Base-by-base conservation (phyloP, 2,888 invertebrate species). In the Diarsia rubi region DNA sequence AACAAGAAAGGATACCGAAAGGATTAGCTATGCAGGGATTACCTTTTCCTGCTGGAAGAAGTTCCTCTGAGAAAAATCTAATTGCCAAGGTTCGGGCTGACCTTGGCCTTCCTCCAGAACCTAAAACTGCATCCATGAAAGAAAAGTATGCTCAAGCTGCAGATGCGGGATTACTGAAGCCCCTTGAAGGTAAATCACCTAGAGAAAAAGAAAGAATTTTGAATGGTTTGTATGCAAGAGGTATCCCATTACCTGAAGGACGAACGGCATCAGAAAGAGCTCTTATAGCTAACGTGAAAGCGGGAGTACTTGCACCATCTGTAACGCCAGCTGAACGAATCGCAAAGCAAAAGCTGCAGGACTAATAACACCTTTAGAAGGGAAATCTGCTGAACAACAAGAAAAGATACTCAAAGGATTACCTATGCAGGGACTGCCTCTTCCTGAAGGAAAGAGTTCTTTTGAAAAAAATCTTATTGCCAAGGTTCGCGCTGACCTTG, bases 181-280 rank as follows among this genome's bases (percentile, higher is more conserved):
- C 70, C 2, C 70, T 70, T 16, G 69, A 67, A 37, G 68, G 69
- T 37, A 70, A 70, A 70, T 24, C 69, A 16, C 68, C 14, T 0
- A 47, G 4, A 68, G 37, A 67, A 68, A 60, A 60, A 60, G 60
- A 60, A 37, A 5, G 37, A 1, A 37, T 60, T 3, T 21, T 70
- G 37, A 37, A 27, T 11, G 68, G 47, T 21, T 47, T 70, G 69
- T 68, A 21, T 70, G 47, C 21, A 11, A 67, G 37, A 67, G 69
- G 68, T 6, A 70, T 70, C 6, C 47, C 47, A 47, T 21, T 70
- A 21, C 69, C 69, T 24, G 47, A 70, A 37, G 67, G 67, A 37
- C 24, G 69, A 6, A 47, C 69, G 0, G 6, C 8, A 37, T 67
- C 69, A 3, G 69, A 70, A 2, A 2, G 24, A 37, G 19, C 31